Conservation (phyloP, 2,113 vertebrate genomes). For the Tautogolabrus adspersus region DNA sequence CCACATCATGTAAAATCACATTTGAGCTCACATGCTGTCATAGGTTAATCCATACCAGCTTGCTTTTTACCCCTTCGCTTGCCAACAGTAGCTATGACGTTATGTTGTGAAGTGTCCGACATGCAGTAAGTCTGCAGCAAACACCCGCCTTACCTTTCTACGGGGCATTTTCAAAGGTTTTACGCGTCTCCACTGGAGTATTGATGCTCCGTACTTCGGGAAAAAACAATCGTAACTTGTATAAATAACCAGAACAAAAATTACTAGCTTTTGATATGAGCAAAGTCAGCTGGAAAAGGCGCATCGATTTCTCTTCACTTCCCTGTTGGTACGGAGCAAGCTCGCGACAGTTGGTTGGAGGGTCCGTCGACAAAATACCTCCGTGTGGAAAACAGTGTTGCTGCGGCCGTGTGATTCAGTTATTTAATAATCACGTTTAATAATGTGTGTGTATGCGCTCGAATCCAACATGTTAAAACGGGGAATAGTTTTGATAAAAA, state of each 20-base stretch:
- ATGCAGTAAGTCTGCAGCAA: conserved; percentile 32
- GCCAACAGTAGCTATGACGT: conserved; percentile 72
- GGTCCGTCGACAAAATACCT: conserved; percentile 57
- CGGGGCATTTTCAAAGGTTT: conserved; percentile 68
- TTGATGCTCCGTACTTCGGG: background rate
- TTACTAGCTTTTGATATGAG: conserved; percentile 15
- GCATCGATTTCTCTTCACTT: conserved; percentile 67
- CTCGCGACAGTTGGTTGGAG: background rate
- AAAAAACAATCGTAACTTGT: background rate
- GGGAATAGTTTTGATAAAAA: no score
- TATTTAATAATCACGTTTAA: background rate
- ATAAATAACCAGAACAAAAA: background rate
- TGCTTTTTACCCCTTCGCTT: background rate
- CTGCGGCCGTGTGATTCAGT: no score
- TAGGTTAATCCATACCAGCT: background rate
- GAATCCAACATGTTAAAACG: background rate
- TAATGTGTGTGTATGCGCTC: no score
- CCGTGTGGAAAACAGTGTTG: conserved; percentile 42
- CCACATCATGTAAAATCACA: no score
- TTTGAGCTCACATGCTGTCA: background rate
- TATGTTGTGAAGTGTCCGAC: conserved; percentile 46
- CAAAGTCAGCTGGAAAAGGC: conserved; percentile 56
- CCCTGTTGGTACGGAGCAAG: conserved; percentile 53
- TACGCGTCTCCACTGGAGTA: background rate
- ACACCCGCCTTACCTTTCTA: conserved; percentile 71